These are phyloP conservation scores for Osmerus eperlanus DNA, from an alignment of 2,113 vertebrate genomes.

Conservation along the genomic window DNA sequence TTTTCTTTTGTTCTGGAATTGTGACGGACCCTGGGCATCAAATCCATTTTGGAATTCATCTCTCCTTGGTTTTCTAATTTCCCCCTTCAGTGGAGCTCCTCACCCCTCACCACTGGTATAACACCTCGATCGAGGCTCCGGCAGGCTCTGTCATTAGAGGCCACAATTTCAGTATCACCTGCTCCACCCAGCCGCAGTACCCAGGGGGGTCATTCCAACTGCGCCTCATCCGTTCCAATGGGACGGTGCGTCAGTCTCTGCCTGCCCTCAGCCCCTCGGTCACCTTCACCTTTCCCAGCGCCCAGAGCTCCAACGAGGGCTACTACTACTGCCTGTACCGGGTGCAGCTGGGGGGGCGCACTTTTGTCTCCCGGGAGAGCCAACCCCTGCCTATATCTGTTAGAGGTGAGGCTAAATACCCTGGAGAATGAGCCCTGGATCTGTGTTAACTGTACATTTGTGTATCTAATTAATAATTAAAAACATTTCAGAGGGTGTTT, in stretches of 20 bases:
- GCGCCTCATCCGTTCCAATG: slow-evolving; percentile 70
- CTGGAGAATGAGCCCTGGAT: no score
- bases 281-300: slow-evolving; percentile 70
- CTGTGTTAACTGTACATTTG: no score
- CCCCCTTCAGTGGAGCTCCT: slow-evolving; percentile 65
- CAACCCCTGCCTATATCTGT: slow-evolving; percentile 71
- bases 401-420: slow-evolving; percentile 50
- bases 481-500: no score
- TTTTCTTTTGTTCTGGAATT: neutral
- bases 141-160: slow-evolving; percentile 67
- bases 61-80: neutral
- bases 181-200: slow-evolving; percentile 67
- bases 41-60: neutral
- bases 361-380: slow-evolving; percentile 72
- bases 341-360: slow-evolving; percentile 69
- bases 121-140: slow-evolving; percentile 65
- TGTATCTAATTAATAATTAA: no score
- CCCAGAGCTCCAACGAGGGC: slow-evolving; percentile 70
- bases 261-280: slow-evolving; percentile 60
- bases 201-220: slow-evolving; percentile 73
- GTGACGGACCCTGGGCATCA: no score
- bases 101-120: slow-evolving; percentile 76
- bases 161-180: slow-evolving; percentile 71
- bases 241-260: slow-evolving; percentile 71
- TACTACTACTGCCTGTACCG: slow-evolving; percentile 76